Percentiles rank a stretch among this genome's conserved stretches.
Conservation (phyloP, 2,113 vertebrate species). For the Leptosomus discolor region DNA sequence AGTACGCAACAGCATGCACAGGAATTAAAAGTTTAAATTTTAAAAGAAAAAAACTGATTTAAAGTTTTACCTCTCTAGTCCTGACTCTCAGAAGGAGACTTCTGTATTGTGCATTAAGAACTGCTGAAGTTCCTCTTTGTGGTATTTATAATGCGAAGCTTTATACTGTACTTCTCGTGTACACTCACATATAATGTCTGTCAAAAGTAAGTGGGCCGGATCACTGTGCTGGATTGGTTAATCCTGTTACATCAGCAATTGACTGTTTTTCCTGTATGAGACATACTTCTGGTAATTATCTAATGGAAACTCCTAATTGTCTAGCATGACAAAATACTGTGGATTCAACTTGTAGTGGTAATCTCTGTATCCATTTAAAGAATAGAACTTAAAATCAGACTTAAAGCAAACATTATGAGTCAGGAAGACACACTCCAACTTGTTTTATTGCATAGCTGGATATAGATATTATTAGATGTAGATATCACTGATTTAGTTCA, state of each 20-base stretch:
- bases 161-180: conserved; percentile 78
- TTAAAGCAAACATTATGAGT: conserved; percentile 42
- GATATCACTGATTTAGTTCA: conserved; percentile 45
- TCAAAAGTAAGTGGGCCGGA: conserved; percentile 71
- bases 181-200: conserved; percentile 70
- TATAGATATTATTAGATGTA: conserved; percentile 32
- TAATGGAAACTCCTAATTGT: conserved; percentile 77
- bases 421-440: conserved; percentile 54
- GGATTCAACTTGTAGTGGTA: conserved; percentile 53
- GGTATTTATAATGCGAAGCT: conserved; percentile 73
- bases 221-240: conserved; percentile 76
- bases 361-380: conserved; percentile 62
- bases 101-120: conserved; percentile 71
- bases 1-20: conserved; percentile 49
- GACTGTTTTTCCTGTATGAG: conserved; percentile 80
- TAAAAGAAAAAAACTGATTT: conserved; percentile 25
- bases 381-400: conserved; percentile 47
- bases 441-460: conserved; percentile 11
- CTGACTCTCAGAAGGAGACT: conserved; percentile 66
- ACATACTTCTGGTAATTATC: conserved; percentile 78
- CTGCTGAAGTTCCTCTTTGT: conserved; percentile 72
- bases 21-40: conserved; percentile 54
- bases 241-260: conserved; percentile 76
- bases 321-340: conserved; percentile 66
- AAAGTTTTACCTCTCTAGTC: conserved; percentile 76